Percentiles rank a stretch among this genome's conserved stretches.
Conservation (phyloP, 2,797 vertebrate genomes). For the Saxicola maurus region DNA sequence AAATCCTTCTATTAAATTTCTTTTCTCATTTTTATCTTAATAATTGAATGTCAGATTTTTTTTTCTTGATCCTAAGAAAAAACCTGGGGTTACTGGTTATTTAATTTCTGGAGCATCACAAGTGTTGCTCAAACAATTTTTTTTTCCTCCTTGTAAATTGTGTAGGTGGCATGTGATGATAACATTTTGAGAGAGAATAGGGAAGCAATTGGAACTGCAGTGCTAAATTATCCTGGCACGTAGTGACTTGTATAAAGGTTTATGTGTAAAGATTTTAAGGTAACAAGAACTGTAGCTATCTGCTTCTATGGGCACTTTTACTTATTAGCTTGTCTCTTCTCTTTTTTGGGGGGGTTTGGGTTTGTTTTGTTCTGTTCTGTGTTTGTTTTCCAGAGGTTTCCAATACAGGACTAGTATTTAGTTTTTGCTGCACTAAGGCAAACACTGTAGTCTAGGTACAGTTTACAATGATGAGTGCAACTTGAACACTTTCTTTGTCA, state of each 20-base stretch:
- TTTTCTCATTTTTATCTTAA: not conserved
- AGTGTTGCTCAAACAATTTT: not conserved
- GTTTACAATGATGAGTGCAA: not conserved
- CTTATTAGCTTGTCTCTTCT: not conserved
- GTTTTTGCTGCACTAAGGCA: constrained; percentile 2
- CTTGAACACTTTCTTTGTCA: not conserved
- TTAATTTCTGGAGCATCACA: not conserved
- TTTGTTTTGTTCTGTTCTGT: not conserved
- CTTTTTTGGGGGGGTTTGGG: not conserved
- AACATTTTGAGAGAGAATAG: constrained; percentile 22
- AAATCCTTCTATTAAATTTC: not conserved
- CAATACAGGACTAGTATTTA: not conserved
- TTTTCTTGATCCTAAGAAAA: not conserved
- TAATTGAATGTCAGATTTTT: not conserved
- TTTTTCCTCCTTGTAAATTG: not conserved
- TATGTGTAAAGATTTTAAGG: not conserved
- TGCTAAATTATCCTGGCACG: constrained; percentile 9
- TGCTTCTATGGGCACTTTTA: not conserved
- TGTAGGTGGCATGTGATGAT: constrained; percentile 40
- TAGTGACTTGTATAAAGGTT: constrained; percentile 28
- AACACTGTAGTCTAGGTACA: not conserved
- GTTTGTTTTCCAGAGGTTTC: not conserved
- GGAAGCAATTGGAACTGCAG: not conserved
- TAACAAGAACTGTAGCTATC: not conserved
- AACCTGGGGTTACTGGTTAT: not conserved